A percentile compares a stretch with the other conserved stretches of the same genome.
Conservation (phyloP, 2,113 vertebrate species). For the Symphodus melops region DNA sequence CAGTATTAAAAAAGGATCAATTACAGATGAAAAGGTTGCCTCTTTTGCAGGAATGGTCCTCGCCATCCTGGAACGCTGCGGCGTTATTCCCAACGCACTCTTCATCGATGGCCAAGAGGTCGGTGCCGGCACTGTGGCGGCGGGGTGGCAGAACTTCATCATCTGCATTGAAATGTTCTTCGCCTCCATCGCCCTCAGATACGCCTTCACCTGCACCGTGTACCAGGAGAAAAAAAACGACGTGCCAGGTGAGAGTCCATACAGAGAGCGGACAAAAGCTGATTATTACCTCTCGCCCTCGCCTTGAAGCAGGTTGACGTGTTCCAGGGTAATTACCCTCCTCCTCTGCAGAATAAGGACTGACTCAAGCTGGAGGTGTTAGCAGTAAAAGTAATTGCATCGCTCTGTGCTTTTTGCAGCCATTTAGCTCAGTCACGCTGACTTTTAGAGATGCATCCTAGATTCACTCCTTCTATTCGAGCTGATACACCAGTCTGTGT, state of each 20-base stretch:
- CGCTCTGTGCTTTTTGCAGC: not conserved
- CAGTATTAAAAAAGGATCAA: not conserved
- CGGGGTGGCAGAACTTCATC: slow-evolving; percentile 97
- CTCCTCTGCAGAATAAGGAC: slow-evolving; percentile 10
- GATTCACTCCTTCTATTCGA: not conserved
- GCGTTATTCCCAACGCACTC: slow-evolving; percentile 90
- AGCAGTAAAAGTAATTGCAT: slow-evolving; percentile 14
- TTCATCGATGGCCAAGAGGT: slow-evolving; percentile 87
- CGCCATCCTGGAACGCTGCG: slow-evolving; percentile 92
- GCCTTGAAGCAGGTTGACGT: slow-evolving; percentile 20
- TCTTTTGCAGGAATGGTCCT: slow-evolving; percentile 87
- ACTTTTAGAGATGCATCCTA: slow-evolving; percentile 15
- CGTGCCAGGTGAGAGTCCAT: slow-evolving; percentile 84
- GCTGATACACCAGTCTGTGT: not conserved
- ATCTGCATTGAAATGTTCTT: slow-evolving; percentile 97
- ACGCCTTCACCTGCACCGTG: slow-evolving; percentile 91
- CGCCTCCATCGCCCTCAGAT: slow-evolving; percentile 90
- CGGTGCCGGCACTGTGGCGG: slow-evolving; percentile 92
- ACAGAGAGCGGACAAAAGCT: not conserved
- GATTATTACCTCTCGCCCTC: slow-evolving; percentile 10
- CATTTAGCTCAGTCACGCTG: not conserved
- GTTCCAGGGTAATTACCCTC: slow-evolving; percentile 41
- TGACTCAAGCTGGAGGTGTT: slow-evolving; percentile 23
- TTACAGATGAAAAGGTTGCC: not conserved
- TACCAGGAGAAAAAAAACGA: slow-evolving; percentile 90